These are phyloP conservation scores for Toxotes chatareus DNA, from an alignment of 2,113 vertebrate species.

Conservation along the genomic window DNA sequence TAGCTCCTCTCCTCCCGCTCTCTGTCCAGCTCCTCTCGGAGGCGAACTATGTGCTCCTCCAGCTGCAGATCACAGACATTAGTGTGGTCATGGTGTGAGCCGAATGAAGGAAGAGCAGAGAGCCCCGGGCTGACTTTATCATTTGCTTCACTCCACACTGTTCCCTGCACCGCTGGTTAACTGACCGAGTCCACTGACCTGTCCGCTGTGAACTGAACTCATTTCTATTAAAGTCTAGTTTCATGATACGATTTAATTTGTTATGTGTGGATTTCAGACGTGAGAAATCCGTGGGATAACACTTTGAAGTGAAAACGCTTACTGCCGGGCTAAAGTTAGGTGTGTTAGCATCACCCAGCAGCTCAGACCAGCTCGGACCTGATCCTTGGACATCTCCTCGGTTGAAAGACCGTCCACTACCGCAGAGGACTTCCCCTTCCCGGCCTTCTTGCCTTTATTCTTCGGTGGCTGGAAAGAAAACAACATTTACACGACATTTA, in stretches of 20 bases:
- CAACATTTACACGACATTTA: too few species aligned
- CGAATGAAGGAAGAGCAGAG: too few species aligned
- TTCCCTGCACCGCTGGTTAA: too few species aligned
- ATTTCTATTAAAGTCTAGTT: too few species aligned
- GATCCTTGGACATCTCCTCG: constrained; percentile 71
- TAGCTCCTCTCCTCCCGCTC: constrained; percentile 71
- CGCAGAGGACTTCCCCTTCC: constrained; percentile 5
- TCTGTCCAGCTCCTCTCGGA: constrained; percentile 72
- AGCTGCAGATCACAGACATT: constrained; percentile 50
- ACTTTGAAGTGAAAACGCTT: neutral
- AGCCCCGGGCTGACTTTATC: too few species aligned
- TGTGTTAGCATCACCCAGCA: neutral
- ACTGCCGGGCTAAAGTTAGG: constrained; percentile 21
- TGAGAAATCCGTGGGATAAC: too few species aligned
- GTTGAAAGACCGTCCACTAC: constrained; percentile 57
- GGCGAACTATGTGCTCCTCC: constrained; percentile 70
- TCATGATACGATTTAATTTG: too few species aligned
- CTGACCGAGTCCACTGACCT: too few species aligned
- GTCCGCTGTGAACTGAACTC: too few species aligned
- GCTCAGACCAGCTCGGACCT: constrained; percentile 64
- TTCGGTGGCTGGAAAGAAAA: constrained; percentile 44
- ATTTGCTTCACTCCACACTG: too few species aligned
- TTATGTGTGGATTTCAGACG: too few species aligned
- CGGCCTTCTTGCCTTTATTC: constrained; percentile 43
- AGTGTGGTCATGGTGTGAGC: neutral